phyloP scores from a whole-genome alignment of 2,113 vertebrate genomes.

The Anser cygnoides region DNA sequence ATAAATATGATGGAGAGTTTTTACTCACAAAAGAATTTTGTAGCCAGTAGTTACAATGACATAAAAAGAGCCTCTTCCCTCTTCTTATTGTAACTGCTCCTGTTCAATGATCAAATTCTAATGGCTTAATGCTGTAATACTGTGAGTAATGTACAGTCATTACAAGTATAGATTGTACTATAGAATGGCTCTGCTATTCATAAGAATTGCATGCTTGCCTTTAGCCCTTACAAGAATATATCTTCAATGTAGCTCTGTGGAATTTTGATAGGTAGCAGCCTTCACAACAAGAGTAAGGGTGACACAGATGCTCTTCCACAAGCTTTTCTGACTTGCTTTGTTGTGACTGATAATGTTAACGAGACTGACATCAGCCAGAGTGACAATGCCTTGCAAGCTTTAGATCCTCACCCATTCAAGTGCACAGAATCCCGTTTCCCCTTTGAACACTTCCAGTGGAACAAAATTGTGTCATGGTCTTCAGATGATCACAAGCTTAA shows the following conservation, averaged over 20 bases:
- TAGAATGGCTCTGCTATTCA: neutral
- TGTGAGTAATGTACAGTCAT: neutral
- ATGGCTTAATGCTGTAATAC: neutral
- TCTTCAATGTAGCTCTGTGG: neutral
- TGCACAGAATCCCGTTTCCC: fast-evolving
- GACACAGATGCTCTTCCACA: neutral
- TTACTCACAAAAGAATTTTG: neutral
- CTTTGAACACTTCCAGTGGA: neutral
- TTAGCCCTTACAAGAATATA: neutral
- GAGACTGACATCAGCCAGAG: neutral
- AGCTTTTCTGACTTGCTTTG: neutral
- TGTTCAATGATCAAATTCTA: neutral
- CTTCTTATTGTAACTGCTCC: neutral
- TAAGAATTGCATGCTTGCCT: neutral
- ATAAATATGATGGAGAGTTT: neutral
- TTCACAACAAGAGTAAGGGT: neutral
- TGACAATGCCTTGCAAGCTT: neutral
- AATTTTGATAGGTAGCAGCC: neutral
- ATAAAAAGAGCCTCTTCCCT: neutral
- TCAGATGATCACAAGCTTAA: neutral
- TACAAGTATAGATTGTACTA: neutral
- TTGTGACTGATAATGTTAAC: neutral
- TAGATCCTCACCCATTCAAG: fast-evolving
- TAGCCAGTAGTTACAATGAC: neutral
- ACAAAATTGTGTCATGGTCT: neutral